Conservation (phyloP, 2,113 vertebrate species). For the Ptychochromis oligacanthus region DNA sequence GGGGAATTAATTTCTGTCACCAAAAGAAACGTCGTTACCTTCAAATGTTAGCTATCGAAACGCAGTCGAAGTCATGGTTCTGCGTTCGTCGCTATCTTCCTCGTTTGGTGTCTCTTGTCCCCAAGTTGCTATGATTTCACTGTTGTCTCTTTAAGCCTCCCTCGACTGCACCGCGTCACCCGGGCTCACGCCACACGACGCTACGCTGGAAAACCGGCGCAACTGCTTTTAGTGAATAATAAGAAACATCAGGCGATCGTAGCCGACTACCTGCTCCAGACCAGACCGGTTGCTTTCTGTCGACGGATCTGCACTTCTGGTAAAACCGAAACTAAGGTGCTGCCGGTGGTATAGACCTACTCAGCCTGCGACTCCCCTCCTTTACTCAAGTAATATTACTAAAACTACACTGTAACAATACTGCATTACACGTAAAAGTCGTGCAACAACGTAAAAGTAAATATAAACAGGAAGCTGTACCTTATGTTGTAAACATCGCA, state of each 20-base stretch:
- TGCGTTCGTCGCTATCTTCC: slow-evolving; percentile 42
- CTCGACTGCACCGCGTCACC: slow-evolving; percentile 70
- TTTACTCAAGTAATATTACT: background rate
- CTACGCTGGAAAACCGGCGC: slow-evolving; percentile 63
- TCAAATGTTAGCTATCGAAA: slow-evolving; percentile 43
- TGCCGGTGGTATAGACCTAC: background rate
- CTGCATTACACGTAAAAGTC: background rate
- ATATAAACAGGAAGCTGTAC: background rate
- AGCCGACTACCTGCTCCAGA: slow-evolving; percentile 6
- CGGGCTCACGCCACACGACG: slow-evolving; percentile 45
- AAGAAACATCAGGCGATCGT: slow-evolving; percentile 8
- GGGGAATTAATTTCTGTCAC: background rate
- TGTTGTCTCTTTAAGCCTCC: slow-evolving; percentile 84
- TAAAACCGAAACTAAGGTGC: background rate
- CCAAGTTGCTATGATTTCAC: slow-evolving; percentile 69
- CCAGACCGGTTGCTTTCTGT: slow-evolving; percentile 9
- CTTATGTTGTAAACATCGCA: background rate
- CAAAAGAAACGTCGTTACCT: slow-evolving; percentile 64
- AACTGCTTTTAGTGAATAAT: slow-evolving; percentile 64
- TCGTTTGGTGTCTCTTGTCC: slow-evolving; percentile 57
- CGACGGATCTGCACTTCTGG: background rate
- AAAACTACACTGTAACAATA: background rate
- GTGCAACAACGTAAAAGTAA: too few species aligned
- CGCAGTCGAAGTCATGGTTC: slow-evolving; percentile 65
- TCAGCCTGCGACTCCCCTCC: background rate